Base-by-base conservation (phyloP, 1,140 invertebrate genomes). In the Bombus terrestris region DNA sequence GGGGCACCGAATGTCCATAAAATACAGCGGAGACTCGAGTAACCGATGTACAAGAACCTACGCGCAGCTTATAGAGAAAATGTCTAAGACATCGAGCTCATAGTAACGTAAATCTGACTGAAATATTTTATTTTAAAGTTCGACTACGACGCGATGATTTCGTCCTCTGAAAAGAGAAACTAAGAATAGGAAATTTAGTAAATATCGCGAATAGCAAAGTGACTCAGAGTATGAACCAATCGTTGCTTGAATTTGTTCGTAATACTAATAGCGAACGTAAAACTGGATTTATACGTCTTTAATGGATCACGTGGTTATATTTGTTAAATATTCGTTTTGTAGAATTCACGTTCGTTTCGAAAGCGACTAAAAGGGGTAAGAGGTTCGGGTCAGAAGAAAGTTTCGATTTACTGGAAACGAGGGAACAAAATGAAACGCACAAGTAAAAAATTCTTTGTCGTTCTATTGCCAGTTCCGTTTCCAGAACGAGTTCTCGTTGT, bases 1-100 rank as follows among this genome's bases (percentile, higher is more conserved):
- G 87, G 76, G 74, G 75, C 87, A 73, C 72, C 69, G 88, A 89
- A 83, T 83, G 64, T 89, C 84, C 88, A 86, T 83, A 83, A 72
- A 83, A 88, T 64, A 69, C 68, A n/a, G 53, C 47, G 53, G 37
- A 74, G 75, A 85, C 57, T 57, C 72, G 62, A 77, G 81, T 71
- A 74, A 81, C 41, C 62, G n/a, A 81, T 74, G 32, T 35, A n/a
- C 62, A 18, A 43, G 57, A 47, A 53, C n/a, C 47, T 10, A 13
- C 22, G 5, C 25, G 22, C 39, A 43, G 32, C 22, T 64, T 35
- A 9, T 25, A 1, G 3, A 37, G 39, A 41, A 47, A 35, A 47
- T 43, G 57, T 47, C 18, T 41, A 32, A 22, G 5, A 25, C 62
- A 9, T 22, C 3, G 4, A 15, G 9, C 43, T 74, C 37, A 0